Evolutionary conservation across 92 coral and sea anemone genomes (phyloP).

Genomic region (Siderastrea siderea): DNA sequence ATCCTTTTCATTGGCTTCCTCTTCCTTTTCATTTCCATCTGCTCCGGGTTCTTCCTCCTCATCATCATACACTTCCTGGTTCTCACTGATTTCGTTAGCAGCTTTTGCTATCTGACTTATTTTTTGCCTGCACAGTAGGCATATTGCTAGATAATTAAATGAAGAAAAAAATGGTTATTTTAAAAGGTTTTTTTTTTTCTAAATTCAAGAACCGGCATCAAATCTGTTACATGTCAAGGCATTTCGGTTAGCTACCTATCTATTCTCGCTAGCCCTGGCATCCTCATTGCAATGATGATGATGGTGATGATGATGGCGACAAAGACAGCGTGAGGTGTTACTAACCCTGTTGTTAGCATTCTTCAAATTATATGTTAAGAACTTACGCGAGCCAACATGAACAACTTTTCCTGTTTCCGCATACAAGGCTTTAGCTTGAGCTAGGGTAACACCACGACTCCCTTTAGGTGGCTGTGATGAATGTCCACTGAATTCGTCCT

Average conservation of each 20-base stretch:
- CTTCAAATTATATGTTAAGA: not conserved
- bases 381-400: not conserved
- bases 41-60: not conserved
- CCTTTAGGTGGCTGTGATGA: not conserved
- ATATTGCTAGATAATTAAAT: not conserved
- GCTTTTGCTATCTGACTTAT: conserved; percentile 11
- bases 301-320: not conserved
- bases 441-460: not conserved
- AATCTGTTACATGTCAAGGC: too few relatives aligned
- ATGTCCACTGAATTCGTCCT: not conserved
- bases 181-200: not conserved
- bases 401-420: not conserved
- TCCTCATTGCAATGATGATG: too few relatives aligned
- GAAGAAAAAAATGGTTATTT: not conserved
- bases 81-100: conserved; percentile 20
- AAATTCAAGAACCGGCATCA: not conserved
- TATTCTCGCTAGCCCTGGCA: too few relatives aligned
- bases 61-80: not conserved
- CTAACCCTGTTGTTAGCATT: not conserved
- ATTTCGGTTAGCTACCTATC: too few relatives aligned
- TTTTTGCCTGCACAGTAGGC: conserved; percentile 26
- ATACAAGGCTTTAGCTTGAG: not conserved
- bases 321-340: too few relatives aligned
- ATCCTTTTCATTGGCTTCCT: not conserved
- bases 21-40: not conserved